These are phyloP conservation scores for Parambassis ranga DNA, from an alignment of 2,797 vertebrate genomes.

Conservation along the genomic window DNA sequence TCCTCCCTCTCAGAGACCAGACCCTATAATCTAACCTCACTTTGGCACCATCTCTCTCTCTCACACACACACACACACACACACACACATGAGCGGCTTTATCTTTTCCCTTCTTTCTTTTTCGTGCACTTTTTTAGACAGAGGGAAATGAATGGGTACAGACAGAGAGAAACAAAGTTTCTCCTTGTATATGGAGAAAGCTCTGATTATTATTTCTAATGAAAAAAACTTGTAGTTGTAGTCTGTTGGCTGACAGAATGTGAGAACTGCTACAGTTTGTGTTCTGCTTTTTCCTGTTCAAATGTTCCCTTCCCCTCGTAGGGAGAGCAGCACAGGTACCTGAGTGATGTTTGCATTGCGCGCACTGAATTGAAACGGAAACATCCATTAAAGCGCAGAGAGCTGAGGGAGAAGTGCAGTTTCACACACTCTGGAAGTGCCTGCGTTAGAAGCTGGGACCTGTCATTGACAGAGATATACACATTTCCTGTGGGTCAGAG, in stretches of 20 bases:
- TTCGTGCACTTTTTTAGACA: slow-evolving; percentile 32
- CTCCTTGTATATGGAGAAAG: background rate
- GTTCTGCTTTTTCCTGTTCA: slow-evolving; percentile 1
- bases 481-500: slow-evolving; percentile 41
- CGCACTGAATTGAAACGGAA: slow-evolving; percentile 57
- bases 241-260: background rate
- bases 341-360: slow-evolving; percentile 54
- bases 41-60: slow-evolving; percentile 89
- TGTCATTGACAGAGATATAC: slow-evolving; percentile 45
- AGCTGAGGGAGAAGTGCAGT: background rate
- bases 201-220: slow-evolving; percentile 11
- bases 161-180: slow-evolving; percentile 30
- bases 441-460: slow-evolving; percentile 6
- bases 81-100: slow-evolving; percentile 57
- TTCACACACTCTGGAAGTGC: slow-evolving; percentile 7
- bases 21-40: slow-evolving; percentile 99
- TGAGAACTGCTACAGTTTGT: slow-evolving; percentile 10
- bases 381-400: slow-evolving; percentile 47
- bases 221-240: too few species aligned
- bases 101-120: slow-evolving; percentile 57
- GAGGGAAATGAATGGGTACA: slow-evolving; percentile 29
- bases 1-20: slow-evolving; percentile 75
- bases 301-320: background rate
- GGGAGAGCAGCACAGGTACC: slow-evolving; percentile 36
- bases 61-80: slow-evolving; percentile 14